These are phyloP conservation scores for Catocala fraxini DNA, from an alignment of 2,888 invertebrate genomes.

Conservation along the genomic window DNA sequence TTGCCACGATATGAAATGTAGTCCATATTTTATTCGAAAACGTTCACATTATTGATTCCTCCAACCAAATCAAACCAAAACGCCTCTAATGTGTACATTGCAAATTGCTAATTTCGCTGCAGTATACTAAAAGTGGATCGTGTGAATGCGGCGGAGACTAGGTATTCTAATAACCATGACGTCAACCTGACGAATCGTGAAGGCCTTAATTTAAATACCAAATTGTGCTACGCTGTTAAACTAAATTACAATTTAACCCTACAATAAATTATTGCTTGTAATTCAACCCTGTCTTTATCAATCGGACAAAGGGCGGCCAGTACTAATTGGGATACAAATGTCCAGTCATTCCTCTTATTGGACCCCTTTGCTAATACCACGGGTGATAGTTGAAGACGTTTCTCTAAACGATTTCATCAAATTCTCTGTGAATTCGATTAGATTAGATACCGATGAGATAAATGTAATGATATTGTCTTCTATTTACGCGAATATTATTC, in stretches of 20 bases:
- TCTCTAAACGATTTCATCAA: conserved; percentile 39
- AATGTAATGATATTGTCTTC: too few species aligned
- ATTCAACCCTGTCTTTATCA: conserved; percentile 41
- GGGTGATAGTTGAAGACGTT: conserved; percentile 33
- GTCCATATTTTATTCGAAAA: too few species aligned
- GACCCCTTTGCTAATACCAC: conserved; percentile 57
- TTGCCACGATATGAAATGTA: too few species aligned
- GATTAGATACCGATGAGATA: conserved; percentile 31
- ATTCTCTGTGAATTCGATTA: conserved; percentile 30
- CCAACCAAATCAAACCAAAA: conserved; percentile 12
- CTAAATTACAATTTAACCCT: conserved; percentile 40
- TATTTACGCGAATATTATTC: too few species aligned
- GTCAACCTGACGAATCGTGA: not conserved
- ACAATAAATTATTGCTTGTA: conserved; percentile 46
- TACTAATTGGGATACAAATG: conserved; percentile 60
- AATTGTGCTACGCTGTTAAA: conserved; percentile 19
- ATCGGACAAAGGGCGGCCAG: conserved; percentile 45
- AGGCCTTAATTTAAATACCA: conserved; percentile 26
- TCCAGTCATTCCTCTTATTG: conserved; percentile 67
- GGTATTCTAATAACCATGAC: conserved; percentile 8
- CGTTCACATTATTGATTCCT: too few species aligned
- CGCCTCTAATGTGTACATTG: conserved; percentile 22
- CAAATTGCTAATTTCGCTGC: conserved; percentile 18
- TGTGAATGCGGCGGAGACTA: not conserved
- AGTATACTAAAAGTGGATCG: conserved; percentile 18